A percentile compares a stretch with the other conserved stretches of the same genome.
Evolutionary conservation across 2,113 vertebrate genomes (phyloP).

Genomic region (Pterophyllum scalare): DNA sequence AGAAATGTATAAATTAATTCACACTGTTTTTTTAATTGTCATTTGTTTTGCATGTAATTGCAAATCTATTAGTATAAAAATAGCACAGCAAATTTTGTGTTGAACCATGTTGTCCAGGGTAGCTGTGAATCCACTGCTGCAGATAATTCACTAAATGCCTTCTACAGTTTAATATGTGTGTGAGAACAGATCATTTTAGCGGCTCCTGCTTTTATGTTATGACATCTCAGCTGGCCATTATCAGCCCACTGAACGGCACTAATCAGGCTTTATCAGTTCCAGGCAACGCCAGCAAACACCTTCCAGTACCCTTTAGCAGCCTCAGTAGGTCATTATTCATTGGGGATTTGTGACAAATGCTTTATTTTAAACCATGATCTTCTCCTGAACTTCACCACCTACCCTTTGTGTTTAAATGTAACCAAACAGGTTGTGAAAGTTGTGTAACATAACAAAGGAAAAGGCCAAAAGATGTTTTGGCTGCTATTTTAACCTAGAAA

Average conservation of each 20-base stretch:
- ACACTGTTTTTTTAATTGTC: no score
- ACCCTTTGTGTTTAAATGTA: background rate
- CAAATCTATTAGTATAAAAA: no score
- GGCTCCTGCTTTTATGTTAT: no score
- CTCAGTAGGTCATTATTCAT: background rate
- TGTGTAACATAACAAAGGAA: background rate
- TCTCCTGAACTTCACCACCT: background rate
- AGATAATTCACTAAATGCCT: background rate
- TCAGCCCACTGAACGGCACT: no score
- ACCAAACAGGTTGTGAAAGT: background rate
- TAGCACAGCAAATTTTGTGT: no score
- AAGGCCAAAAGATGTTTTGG: background rate
- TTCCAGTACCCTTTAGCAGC: accelerated
- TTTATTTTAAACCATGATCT: background rate
- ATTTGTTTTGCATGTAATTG: no score
- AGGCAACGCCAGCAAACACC: background rate
- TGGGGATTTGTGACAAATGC: background rate
- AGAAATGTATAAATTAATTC: background rate
- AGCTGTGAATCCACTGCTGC: background rate
- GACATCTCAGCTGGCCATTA: no score
- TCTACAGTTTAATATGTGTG: background rate
- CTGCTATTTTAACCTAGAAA: background rate
- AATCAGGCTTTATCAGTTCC: background rate
- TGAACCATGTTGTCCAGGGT: background rate
- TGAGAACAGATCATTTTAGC: background rate